Conservation (phyloP, 2,888 invertebrate species). For the Xanthia togata region DNA sequence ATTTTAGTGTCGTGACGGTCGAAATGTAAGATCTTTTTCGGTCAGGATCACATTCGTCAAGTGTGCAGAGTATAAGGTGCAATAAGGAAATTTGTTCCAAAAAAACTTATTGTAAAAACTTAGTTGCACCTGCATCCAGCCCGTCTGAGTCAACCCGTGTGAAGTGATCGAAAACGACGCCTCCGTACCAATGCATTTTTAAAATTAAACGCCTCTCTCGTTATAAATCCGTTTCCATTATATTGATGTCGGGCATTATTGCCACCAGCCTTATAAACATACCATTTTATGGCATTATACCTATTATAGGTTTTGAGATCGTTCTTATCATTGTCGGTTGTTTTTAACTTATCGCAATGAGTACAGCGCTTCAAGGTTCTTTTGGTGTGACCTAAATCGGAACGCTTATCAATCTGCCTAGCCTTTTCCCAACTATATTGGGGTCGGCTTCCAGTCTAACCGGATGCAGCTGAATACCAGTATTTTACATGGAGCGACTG, state of each 20-base stretch:
- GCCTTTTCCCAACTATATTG: too few relatives aligned
- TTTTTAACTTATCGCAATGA: background rate
- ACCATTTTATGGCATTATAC: constrained; percentile 15
- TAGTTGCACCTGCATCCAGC: constrained; percentile 19
- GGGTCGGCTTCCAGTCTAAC: too few relatives aligned
- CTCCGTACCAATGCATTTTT: constrained; percentile 67
- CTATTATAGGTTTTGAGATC: background rate
- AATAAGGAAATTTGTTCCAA: too few relatives aligned
- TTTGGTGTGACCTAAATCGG: background rate
- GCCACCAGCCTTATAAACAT: constrained; percentile 33
- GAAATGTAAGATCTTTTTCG: too few relatives aligned
- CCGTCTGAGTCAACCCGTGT: constrained; percentile 50
- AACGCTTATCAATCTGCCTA: too few relatives aligned
- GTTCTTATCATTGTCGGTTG: background rate
- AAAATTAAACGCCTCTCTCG: constrained; percentile 64
- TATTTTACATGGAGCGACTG: too few relatives aligned
- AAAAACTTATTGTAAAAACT: background rate
- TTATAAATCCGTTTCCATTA: constrained; percentile 65
- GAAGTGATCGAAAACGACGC: constrained; percentile 60
- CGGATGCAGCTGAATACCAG: too few relatives aligned
- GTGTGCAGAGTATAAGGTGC: too few relatives aligned
- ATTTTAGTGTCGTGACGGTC: too few relatives aligned
- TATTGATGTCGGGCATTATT: constrained; percentile 66
- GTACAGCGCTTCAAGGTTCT: background rate
- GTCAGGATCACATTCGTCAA: too few relatives aligned